phyloP scores from a whole-genome alignment of 2,113 vertebrate species.

The Megaleporinus macrocephalus region DNA sequence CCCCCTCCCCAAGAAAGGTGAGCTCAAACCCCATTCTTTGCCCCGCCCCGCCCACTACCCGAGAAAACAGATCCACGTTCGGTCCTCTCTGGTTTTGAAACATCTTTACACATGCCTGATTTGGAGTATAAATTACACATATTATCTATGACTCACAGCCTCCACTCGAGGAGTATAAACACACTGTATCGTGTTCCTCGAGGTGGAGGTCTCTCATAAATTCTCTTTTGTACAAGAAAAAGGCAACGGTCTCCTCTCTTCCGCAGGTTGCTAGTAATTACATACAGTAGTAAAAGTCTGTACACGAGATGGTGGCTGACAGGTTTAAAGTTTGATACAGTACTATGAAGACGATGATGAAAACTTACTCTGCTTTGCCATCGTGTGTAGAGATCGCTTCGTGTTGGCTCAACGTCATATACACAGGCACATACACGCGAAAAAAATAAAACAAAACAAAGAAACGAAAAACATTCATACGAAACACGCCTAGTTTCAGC shows the following conservation, averaged over 20 bases:
- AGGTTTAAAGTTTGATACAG: conserved; percentile 81
- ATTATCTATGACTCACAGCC: conserved; percentile 91
- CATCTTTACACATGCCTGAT: conserved; percentile 92
- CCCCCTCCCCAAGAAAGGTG: conserved; percentile 61
- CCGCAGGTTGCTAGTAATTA: conserved; percentile 93
- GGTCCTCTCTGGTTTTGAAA: conserved; percentile 29
- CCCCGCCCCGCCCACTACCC: not conserved
- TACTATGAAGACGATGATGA: conserved; percentile 94
- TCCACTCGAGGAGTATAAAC: conserved; percentile 97
- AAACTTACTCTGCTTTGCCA: conserved; percentile 82
- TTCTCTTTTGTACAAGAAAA: conserved; percentile 99
- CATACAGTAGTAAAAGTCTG: conserved; percentile 84
- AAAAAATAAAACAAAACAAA: not conserved
- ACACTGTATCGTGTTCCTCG: conserved; percentile 93
- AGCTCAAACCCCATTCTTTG: conserved; percentile 9
- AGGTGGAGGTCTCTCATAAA: conserved; percentile 94
- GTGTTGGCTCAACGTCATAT: conserved; percentile 59
- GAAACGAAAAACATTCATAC: conserved; percentile 28
- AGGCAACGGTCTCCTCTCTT: conserved; percentile 91
- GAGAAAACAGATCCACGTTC: conserved; percentile 61
- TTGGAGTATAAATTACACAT: conserved; percentile 92
- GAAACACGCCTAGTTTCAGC: conserved; percentile 29
- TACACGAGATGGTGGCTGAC: conserved; percentile 89
- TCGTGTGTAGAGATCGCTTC: conserved; percentile 61
- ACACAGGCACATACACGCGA: conserved; percentile 41